Base-by-base conservation (phyloP, 2,113 vertebrate genomes). In the Equus quagga region DNA sequence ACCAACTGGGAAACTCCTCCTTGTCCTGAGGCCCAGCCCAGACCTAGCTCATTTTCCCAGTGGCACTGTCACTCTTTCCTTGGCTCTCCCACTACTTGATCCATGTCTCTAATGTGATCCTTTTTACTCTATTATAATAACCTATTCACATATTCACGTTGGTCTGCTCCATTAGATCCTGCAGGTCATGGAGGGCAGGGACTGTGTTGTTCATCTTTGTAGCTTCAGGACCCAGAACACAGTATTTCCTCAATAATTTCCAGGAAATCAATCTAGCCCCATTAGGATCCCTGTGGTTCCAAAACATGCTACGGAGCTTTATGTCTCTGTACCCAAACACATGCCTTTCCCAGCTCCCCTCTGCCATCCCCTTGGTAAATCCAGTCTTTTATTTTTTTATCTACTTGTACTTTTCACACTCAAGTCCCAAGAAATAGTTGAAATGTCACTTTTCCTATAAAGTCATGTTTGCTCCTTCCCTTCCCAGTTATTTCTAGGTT, bases 391-490 rank as follows among this genome's bases (percentile, higher is more conserved):
- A 23, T 86, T 65, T 94, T 83, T 97, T 79, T 56, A 13, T 56
- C 65, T 84, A 46, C 23, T 67, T 67, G 93, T 64, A 33, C 36
- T 76, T 87, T 85, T 69, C 72, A 82, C 24, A 54, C 17, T 86
- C 75, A 79, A 60, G 19, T 28, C 14, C 8, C 19, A 62, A 81
- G 60, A 89, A n/a, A 11, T 58, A 58, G 41, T 69, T 93, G 60
- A 90, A 82, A 95, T 76, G 44, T 90, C 72, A 86, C 67, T 87
- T 94, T 69, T 80, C 33, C 58, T 70, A 31, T 76, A 13, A 89
- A 64, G 89, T 94, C 70, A 92, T 76, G 73, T 80, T 60, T 92
- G 80, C 44, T 46, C 58, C 36, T 92, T 56, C 36, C 6, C 79
- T 49, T 67, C 56, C 76, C 9, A 80, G 10, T 73, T 80, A 70